These are phyloP conservation scores for Caenorhabditis wallacei DNA, from an alignment of 2,888 invertebrate genomes.

Conservation along the genomic window DNA sequence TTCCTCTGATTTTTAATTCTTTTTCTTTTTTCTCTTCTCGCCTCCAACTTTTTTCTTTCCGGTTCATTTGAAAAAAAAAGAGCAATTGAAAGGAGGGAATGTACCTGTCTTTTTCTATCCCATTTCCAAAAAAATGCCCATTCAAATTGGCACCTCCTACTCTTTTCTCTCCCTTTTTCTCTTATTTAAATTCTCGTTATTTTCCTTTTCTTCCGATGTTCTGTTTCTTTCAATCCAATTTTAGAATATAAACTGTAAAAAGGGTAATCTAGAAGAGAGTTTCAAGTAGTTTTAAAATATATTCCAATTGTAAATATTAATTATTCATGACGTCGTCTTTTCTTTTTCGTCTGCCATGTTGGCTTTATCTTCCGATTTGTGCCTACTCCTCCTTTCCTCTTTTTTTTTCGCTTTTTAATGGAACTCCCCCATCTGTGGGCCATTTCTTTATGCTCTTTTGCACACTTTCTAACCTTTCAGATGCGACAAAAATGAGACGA, in stretches of 20 bases:
- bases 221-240: constrained; percentile 15
- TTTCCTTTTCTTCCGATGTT: constrained; percentile 16
- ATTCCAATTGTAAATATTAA: constrained; percentile 63
- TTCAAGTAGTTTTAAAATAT: constrained; percentile 39
- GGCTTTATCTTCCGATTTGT: constrained; percentile 61
- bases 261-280: background rate
- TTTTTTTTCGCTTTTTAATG: constrained; percentile 51
- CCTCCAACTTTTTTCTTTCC: constrained; percentile 10
- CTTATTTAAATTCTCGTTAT: constrained; percentile 2
- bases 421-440: constrained; percentile 25
- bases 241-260: background rate
- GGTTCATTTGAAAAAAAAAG: constrained; percentile 35
- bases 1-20: background rate
- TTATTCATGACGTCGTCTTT: constrained; percentile 58
- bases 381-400: constrained; percentile 28
- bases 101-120: constrained; percentile 43
- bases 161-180: constrained; percentile 25
- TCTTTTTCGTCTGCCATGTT: constrained; percentile 26
- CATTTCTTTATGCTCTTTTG: constrained; percentile 20
- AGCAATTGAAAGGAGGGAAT: constrained; percentile 41
- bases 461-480: constrained; percentile 41
- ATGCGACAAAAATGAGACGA: constrained; percentile 64
- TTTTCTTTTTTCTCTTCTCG: constrained; percentile 17
- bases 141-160: constrained; percentile 43
- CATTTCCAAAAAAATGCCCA: constrained; percentile 27